Evolutionary conservation across 2,888 invertebrate species (phyloP).

Genomic region (Bhutanitis thaidina): DNA sequence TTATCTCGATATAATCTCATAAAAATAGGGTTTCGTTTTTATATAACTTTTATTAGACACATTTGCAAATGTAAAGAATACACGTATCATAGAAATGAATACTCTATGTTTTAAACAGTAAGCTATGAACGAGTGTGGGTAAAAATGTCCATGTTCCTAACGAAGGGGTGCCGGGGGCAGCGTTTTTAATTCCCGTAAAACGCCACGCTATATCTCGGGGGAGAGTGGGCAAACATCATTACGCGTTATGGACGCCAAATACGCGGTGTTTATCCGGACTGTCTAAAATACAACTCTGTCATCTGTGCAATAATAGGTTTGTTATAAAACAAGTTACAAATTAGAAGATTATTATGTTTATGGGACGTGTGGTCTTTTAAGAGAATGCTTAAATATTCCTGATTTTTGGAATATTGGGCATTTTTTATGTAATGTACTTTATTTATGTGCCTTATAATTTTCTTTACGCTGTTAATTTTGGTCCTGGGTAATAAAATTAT

Average conservation of each 20-base stretch:
- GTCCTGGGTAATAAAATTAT: too few relatives aligned
- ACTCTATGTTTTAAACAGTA: not conserved
- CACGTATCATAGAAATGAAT: not conserved
- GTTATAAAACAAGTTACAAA: too few relatives aligned
- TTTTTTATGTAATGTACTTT: too few relatives aligned
- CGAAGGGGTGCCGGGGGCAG: conserved; percentile 27
- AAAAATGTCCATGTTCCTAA: conserved; percentile 15
- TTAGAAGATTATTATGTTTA: too few relatives aligned
- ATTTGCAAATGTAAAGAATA: not conserved
- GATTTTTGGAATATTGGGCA: too few relatives aligned
- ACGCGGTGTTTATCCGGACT: conserved; percentile 1
- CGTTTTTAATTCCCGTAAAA: conserved; percentile 71
- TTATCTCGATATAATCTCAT: conserved; percentile 22
- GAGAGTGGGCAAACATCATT: conserved; percentile 67
- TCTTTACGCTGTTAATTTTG: too few relatives aligned
- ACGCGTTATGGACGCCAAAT: conserved; percentile 30
- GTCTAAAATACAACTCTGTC: not conserved
- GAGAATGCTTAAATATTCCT: too few relatives aligned
- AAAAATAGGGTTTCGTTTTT: conserved; percentile 20
- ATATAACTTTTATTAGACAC: conserved; percentile 20
- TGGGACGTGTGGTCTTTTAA: too few relatives aligned
- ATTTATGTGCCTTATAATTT: too few relatives aligned
- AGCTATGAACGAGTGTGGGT: not conserved
- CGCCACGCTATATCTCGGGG: conserved; percentile 59
- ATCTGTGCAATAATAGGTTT: too few relatives aligned